Conservation (phyloP, 2,888 invertebrate genomes). For the Malachius bipustulatus region DNA sequence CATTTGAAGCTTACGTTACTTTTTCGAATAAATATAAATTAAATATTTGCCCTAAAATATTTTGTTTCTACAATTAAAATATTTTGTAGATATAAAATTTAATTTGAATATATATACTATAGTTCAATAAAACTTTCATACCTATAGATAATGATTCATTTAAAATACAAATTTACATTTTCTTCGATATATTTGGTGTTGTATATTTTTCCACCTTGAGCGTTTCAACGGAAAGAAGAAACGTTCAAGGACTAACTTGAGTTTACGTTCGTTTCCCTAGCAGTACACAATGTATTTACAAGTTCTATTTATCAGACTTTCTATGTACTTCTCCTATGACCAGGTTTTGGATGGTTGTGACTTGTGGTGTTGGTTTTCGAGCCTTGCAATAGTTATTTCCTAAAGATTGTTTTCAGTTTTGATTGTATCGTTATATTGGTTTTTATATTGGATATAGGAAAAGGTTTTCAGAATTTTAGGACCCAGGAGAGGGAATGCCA, state of each 20-base stretch:
- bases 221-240: slow-evolving; percentile 11
- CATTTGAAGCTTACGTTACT: slow-evolving; percentile 27
- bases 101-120: slow-evolving; percentile 28
- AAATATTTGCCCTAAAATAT: slow-evolving; percentile 26
- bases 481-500: too few species aligned
- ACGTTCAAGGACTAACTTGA: too few species aligned
- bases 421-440: slow-evolving; percentile 27
- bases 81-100: slow-evolving; percentile 31
- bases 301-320: slow-evolving; percentile 3
- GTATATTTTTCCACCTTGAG: slow-evolving; percentile 15
- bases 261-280: slow-evolving; percentile 3
- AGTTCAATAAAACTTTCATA: slow-evolving; percentile 24
- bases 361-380: too few species aligned
- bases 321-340: slow-evolving; percentile 12
- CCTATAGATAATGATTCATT: slow-evolving; percentile 24
- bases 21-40: slow-evolving; percentile 24
- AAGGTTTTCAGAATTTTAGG: too few species aligned
- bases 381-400: slow-evolving; percentile 21
- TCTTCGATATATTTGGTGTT: slow-evolving; percentile 27
- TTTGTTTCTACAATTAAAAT: slow-evolving; percentile 27
- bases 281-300: not conserved
- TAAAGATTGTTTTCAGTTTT: slow-evolving; percentile 28
- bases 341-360: too few species aligned
- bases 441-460: too few species aligned
- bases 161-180: slow-evolving; percentile 32